A percentile compares a stretch with the other conserved stretches of the same genome.
Evolutionary conservation across 2,888 invertebrate species (phyloP).

Genomic region (Cephus pulcher): DNA sequence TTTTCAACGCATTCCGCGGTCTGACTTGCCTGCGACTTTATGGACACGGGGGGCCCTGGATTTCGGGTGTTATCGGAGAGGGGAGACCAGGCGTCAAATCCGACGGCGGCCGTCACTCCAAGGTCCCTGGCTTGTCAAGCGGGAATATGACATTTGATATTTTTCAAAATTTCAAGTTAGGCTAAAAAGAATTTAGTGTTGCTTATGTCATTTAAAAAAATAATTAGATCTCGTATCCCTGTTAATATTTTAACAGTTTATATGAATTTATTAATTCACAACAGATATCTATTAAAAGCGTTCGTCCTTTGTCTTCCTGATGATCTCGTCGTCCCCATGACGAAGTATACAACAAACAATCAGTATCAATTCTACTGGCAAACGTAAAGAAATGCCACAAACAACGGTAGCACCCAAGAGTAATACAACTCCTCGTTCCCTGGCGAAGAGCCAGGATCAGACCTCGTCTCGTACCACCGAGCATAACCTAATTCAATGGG

Average conservation of each 20-base stretch:
- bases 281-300: neutral
- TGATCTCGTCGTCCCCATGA: neutral
- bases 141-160: neutral
- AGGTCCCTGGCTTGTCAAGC: neutral
- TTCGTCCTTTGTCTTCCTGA: neutral
- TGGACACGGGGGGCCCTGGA: neutral
- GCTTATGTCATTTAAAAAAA: neutral
- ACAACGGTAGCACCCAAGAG: conserved; percentile 33
- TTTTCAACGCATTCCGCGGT: neutral
- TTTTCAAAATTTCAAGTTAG: neutral
- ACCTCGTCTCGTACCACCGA: conserved; percentile 24
- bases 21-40: neutral
- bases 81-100: neutral
- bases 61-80: neutral
- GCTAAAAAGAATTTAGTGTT: neutral
- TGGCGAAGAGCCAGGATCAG: conserved; percentile 22
- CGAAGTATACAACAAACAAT: neutral
- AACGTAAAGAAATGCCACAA: conserved; percentile 32
- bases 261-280: neutral
- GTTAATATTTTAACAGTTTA: neutral
- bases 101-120: neutral
- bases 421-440: conserved; percentile 16
- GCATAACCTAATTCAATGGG: conserved; percentile 35
- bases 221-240: neutral
- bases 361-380: conserved; percentile 2